Percentiles rank a stretch among this genome's conserved stretches.
Evolutionary conservation across 2,888 invertebrate species (phyloP).

Genomic region (Andrena haemorrhoa): DNA sequence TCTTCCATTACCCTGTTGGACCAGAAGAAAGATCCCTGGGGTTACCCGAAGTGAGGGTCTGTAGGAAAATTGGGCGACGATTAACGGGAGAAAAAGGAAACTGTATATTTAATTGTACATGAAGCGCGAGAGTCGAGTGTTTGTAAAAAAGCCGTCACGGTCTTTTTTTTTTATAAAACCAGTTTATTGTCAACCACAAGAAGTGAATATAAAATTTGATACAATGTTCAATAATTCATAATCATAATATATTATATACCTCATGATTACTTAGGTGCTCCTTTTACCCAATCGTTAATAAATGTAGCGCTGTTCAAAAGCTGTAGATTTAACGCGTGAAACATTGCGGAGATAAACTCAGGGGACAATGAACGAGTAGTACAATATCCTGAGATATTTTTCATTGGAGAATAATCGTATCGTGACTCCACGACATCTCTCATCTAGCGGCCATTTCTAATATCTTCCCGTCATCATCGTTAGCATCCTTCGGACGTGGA

Average conservation of each 20-base stretch:
- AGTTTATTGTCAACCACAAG: conserved; percentile 84
- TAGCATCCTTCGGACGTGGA: conserved; percentile 37
- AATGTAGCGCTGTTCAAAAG: conserved; percentile 68
- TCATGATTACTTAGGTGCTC: conserved; percentile 72
- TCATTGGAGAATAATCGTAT: conserved; percentile 51
- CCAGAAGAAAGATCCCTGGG: conserved; percentile 93
- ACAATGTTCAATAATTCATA: conserved; percentile 82
- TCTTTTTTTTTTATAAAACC: conserved; percentile 80
- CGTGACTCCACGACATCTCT: conserved; percentile 47
- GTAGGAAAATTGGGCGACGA: conserved; percentile 7
- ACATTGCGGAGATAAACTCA: conserved; percentile 59
- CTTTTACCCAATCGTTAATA: conserved; percentile 73
- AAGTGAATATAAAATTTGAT: conserved; percentile 84
- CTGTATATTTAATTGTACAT: conserved; percentile 13
- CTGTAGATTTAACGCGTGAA: conserved; percentile 66
- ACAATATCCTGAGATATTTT: conserved; percentile 69
- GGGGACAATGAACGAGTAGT: conserved; percentile 60
- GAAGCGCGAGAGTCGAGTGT: neutral
- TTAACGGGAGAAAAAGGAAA: neutral
- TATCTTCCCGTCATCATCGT: conserved; percentile 18
- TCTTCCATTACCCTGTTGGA: conserved; percentile 92
- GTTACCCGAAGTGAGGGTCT: conserved; percentile 85
- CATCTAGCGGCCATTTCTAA: conserved; percentile 36
- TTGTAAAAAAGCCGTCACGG: conserved; percentile 18
- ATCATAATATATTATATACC: conserved; percentile 75